phyloP scores from a whole-genome alignment of 2,113 vertebrate species.

The Petroica traversi region DNA sequence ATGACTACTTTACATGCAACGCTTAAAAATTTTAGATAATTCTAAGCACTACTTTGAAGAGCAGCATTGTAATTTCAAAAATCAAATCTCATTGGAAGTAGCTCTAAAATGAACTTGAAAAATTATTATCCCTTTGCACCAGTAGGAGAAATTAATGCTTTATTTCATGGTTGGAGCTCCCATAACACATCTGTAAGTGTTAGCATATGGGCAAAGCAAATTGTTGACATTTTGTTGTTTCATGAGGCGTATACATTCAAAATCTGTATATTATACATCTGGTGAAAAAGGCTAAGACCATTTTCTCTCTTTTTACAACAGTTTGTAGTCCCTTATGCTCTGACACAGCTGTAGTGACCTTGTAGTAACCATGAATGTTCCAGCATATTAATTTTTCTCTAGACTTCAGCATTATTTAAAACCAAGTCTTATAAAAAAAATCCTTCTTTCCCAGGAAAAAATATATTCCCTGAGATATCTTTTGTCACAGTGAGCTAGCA shows the following conservation, averaged over 20 bases:
- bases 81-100: background rate
- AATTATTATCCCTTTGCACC: background rate
- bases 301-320: background rate
- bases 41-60: background rate
- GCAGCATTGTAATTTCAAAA: background rate
- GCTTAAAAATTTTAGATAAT: background rate
- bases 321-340: background rate
- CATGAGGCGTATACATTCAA: background rate
- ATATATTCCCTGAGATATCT: background rate
- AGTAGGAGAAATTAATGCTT: background rate
- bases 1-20: background rate
- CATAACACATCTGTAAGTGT: background rate
- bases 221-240: constrained; percentile 7
- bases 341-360: background rate
- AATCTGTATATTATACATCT: background rate
- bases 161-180: background rate
- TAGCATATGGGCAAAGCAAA: background rate
- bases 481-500: background rate
- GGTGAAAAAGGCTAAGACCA: background rate
- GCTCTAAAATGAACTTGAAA: background rate
- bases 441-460: background rate
- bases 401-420: background rate
- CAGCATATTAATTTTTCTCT: background rate
- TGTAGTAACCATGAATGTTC: background rate
- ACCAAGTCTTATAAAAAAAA: background rate